Conservation (phyloP, 2,888 invertebrate genomes). For the Caenorhabditis sp. region DNA sequence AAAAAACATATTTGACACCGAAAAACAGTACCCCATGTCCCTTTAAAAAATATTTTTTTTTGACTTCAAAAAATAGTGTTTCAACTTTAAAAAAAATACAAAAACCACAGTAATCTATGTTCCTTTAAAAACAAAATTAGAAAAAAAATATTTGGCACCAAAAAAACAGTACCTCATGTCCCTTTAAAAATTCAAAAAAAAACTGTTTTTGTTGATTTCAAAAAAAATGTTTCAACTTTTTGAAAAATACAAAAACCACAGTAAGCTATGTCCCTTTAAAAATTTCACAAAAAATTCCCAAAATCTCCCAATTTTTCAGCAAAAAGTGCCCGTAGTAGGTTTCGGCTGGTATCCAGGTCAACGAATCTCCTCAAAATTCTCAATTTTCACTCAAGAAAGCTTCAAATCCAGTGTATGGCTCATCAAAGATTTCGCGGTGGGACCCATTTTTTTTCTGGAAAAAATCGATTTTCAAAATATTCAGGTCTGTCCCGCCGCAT, state of each 20-base stretch:
- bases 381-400: conserved; percentile 37
- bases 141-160: too few species aligned
- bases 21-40: background rate
- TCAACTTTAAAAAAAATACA: background rate
- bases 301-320: conserved; percentile 7
- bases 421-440: conserved; percentile 41
- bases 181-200: too few species aligned
- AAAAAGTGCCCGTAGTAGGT: conserved; percentile 32
- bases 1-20: background rate
- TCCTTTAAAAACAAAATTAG: background rate
- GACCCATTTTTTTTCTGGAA: background rate
- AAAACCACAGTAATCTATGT: background rate
- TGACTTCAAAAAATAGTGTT: too few species aligned
- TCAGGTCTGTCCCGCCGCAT: conserved; percentile 38
- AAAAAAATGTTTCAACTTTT: too few species aligned
- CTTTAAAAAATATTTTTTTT: too few species aligned
- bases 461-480: background rate
- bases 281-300: background rate
- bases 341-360: conserved; percentile 45
- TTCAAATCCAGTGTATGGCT: conserved; percentile 32
- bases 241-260: background rate
- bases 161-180: too few species aligned
- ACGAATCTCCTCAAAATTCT: conserved; percentile 30
- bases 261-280: background rate
- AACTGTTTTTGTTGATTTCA: too few species aligned